These are phyloP conservation scores for Sorex maritimensis DNA, from an alignment of 2,797 vertebrate genomes.

Conservation along the genomic window DNA sequence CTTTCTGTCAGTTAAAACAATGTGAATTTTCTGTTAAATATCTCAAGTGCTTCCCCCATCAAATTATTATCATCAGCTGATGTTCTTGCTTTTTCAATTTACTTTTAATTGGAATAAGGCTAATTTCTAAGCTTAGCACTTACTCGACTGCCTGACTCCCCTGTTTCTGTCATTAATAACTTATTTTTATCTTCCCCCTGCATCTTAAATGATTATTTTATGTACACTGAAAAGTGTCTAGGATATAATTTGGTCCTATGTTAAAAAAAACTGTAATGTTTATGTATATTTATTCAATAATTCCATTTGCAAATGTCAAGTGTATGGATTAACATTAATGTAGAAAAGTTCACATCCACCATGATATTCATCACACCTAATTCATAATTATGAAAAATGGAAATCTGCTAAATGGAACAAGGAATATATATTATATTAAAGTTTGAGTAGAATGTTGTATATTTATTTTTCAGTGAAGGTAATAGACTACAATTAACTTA, in stretches of 20 bases:
- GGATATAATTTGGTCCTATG: slow-evolving; percentile 62
- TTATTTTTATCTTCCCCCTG: slow-evolving; percentile 45
- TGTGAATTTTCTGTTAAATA: slow-evolving; percentile 62
- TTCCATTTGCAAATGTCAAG: slow-evolving; percentile 48
- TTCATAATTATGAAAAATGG: slow-evolving; percentile 59
- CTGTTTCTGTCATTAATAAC: slow-evolving; percentile 67
- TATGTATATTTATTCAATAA: not conserved
- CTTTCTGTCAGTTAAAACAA: slow-evolving; percentile 53
- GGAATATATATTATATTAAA: slow-evolving; percentile 8
- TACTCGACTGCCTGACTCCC: slow-evolving; percentile 48
- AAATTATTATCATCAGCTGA: slow-evolving; percentile 38
- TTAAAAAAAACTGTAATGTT: slow-evolving; percentile 61
- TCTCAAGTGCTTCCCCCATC: slow-evolving; percentile 54
- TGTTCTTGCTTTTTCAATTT: slow-evolving; percentile 64
- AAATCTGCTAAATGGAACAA: slow-evolving; percentile 29
- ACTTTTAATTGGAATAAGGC: slow-evolving; percentile 72
- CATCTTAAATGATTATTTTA: slow-evolving; percentile 53
- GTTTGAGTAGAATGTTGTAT: not conserved
- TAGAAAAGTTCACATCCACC: not conserved
- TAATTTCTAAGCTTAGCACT: slow-evolving; percentile 61
- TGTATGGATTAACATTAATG: slow-evolving; percentile 20
- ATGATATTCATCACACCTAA: not conserved
- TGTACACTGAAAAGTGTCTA: slow-evolving; percentile 38
- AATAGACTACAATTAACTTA: slow-evolving; percentile 40
- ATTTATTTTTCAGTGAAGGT: slow-evolving; percentile 42